Base-by-base conservation (phyloP, 2,888 invertebrate species). In the Aromia moschata region DNA sequence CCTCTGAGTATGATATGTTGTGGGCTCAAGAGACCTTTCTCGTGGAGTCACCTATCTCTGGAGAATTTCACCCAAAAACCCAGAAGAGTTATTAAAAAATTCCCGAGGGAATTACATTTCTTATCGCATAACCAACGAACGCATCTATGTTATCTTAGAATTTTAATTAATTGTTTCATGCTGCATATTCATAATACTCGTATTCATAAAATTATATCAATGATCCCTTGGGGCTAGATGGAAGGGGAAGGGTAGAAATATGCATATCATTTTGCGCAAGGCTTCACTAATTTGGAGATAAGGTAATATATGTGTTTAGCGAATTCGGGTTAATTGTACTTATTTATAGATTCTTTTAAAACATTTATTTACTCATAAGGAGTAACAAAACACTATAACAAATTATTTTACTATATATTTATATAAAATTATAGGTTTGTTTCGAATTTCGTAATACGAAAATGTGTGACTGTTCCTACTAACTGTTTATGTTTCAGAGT, bases 21-120 rank as follows among this genome's bases (percentile, higher is more conserved):
- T 40, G 64, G 67, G 64, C 75, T 71, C 73, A 47, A 45, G 74
- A 73, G 75, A 71, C 71, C 47, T 64, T 55, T 69, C 71, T 69
- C 67, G 70, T 71, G 70, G 72, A 72, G 70, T 70, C 72, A 55
- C 62, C 63, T 63, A 67, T 67, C 77, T 77, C 77, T 57, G 58
- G 78, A 77, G 79, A 74, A 65, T 70, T 70, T 73, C 70, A 49
- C 68, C 58, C 67, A 66, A 71, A 73, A 68, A 76, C 78, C 79
- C 80, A 68, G 70, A 77, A 76, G 79, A 79, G 76, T 77, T 78
- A 76, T 78, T 79, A 75, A 72, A 75, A 77, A 73, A 78, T 76
- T 74, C 77, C 80, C 72, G 70, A 74, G 65, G 79, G 79, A 80
- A 80, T 80, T 79, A 67, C 67, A 57, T 65, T 73, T 64, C 75